Conservation (phyloP, 2,888 invertebrate species). For the Monopis laevigella region DNA sequence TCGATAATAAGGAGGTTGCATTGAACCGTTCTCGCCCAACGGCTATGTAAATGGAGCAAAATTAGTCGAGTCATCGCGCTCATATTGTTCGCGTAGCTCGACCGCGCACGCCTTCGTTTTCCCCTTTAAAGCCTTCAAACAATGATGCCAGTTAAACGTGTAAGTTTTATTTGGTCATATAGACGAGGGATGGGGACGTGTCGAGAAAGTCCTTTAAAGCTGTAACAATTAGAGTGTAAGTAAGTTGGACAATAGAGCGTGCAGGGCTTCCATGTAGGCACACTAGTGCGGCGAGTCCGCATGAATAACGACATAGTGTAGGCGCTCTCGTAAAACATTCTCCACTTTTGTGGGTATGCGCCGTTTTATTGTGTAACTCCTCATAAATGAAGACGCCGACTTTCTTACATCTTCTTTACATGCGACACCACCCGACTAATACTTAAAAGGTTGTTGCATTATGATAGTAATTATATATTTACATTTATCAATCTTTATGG, state of each 20-base stretch:
- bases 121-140: slow-evolving; percentile 1
- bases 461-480: too few species aligned
- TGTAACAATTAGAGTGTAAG: not conserved
- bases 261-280: too few species aligned
- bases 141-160: not conserved
- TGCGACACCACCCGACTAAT: too few species aligned
- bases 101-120: not conserved
- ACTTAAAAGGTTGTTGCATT: too few species aligned
- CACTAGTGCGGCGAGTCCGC: too few species aligned
- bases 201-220: not conserved
- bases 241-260: not conserved
- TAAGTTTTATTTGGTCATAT: not conserved
- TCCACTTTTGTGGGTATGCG: not conserved
- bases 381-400: too few species aligned
- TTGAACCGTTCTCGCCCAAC: slow-evolving; percentile 30
- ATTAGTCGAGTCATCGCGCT: slow-evolving; percentile 28
- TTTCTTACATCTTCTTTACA: too few species aligned
- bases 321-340: not conserved
- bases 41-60: slow-evolving; percentile 12
- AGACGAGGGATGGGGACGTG: too few species aligned
- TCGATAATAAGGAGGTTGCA: slow-evolving; percentile 42
- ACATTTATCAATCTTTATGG: too few species aligned
- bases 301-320: too few species aligned
- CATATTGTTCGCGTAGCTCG: slow-evolving; percentile 1
- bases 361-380: not conserved